Percentiles rank a stretch among this genome's conserved stretches.
Evolutionary conservation across 2,797 vertebrate genomes (phyloP).

Genomic region (Anableps anableps): DNA sequence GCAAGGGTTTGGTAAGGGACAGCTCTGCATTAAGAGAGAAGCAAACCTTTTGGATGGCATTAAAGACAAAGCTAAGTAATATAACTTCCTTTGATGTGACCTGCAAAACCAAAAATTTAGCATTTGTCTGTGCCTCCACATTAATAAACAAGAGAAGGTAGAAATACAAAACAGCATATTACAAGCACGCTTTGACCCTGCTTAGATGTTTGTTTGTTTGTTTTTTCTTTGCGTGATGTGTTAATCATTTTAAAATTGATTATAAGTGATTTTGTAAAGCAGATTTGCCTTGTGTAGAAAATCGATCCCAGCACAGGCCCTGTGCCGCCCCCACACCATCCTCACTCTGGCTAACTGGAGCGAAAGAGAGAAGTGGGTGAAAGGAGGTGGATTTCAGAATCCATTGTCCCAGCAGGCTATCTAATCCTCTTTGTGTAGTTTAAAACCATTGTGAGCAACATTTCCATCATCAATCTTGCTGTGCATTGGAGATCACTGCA

Average conservation of each 20-base stretch:
- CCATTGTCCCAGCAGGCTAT: constrained; percentile 39
- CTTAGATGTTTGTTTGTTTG: too few species aligned
- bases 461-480: constrained; percentile 13
- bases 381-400: constrained; percentile 22
- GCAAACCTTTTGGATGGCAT: background rate
- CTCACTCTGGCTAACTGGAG: constrained; percentile 1
- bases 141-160: background rate
- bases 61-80: background rate
- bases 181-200: background rate
- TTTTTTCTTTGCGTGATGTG: background rate
- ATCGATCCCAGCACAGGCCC: constrained; percentile 2
- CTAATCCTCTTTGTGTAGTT: constrained; percentile 36
- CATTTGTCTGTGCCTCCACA: background rate
- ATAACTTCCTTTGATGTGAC: background rate
- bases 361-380: background rate
- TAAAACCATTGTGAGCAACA: constrained; percentile 33
- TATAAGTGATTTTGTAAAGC: background rate
- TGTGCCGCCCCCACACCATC: background rate
- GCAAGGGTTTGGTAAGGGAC: background rate
- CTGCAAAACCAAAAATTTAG: background rate
- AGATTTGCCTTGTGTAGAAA: background rate
- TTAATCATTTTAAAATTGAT: background rate
- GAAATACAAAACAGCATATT: background rate
- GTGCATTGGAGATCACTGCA: constrained; percentile 7
- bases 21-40: background rate